Evolutionary conservation across 2,113 vertebrate genomes (phyloP).

Genomic region (Turnix velox): DNA sequence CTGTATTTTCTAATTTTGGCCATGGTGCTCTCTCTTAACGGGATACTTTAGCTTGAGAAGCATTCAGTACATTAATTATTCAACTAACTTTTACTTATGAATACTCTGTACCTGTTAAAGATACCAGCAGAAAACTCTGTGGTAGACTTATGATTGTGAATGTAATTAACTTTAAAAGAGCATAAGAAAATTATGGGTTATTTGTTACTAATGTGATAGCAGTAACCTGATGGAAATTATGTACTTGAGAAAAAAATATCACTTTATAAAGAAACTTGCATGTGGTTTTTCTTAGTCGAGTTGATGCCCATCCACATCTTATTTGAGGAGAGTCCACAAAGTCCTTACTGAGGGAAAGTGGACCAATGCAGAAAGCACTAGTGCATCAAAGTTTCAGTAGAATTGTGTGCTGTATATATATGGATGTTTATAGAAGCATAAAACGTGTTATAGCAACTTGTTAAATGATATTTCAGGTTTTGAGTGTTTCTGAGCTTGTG

Average conservation of each 20-base stretch:
- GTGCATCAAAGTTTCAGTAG: background rate
- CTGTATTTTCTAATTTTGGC: background rate
- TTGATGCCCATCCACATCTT: background rate
- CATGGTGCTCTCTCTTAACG: background rate
- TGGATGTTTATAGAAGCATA: fast-evolving
- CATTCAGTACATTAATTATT: background rate
- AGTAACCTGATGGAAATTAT: background rate
- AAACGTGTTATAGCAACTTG: background rate
- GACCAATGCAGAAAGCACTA: background rate
- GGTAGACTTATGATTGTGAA: background rate
- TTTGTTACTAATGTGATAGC: background rate
- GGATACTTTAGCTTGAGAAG: background rate
- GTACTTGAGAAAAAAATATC: background rate
- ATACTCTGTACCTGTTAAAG: background rate
- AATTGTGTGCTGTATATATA: background rate
- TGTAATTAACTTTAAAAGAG: background rate
- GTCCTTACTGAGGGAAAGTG: background rate
- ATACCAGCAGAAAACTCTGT: background rate
- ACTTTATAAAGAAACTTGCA: background rate
- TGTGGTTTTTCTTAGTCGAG: background rate
- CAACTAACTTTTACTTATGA: background rate
- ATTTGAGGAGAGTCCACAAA: background rate
- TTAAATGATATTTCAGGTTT: background rate
- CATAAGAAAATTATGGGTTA: background rate
- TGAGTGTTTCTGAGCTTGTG: background rate